These are phyloP conservation scores for Tragelaphus strepsiceros DNA, from an alignment of 2,113 vertebrate species.

Conservation along the genomic window DNA sequence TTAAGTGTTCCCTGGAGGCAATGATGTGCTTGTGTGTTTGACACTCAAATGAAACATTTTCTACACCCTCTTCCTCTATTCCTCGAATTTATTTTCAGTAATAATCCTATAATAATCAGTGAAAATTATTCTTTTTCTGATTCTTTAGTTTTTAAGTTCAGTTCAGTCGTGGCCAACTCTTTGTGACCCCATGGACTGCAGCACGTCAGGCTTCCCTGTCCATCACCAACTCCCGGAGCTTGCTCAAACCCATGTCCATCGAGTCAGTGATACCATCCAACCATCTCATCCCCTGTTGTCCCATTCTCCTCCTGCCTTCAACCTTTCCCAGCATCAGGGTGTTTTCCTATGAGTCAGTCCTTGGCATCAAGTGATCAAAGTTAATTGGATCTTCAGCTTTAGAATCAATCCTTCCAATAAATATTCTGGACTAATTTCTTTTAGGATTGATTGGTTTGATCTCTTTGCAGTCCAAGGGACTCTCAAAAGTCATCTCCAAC, in stretches of 20 bases:
- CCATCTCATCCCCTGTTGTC: background rate
- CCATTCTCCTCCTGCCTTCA: background rate
- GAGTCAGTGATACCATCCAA: background rate
- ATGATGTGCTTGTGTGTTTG: background rate
- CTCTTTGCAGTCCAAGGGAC: background rate
- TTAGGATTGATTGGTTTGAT: background rate
- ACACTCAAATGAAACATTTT: background rate
- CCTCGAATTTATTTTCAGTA: background rate
- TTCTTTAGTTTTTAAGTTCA: background rate
- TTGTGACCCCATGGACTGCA: background rate
- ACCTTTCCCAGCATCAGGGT: background rate
- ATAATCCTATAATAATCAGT: background rate
- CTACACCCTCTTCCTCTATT: background rate
- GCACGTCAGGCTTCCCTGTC: accelerated
- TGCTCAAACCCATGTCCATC: background rate
- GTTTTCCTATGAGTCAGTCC: background rate
- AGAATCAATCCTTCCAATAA: background rate
- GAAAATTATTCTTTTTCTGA: background rate
- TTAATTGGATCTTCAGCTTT: background rate
- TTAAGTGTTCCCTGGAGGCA: background rate
- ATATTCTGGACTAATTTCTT: background rate
- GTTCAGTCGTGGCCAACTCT: background rate
- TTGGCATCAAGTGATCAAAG: background rate
- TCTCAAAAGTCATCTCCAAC: background rate
- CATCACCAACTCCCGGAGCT: background rate